Conservation (phyloP, 2,888 invertebrate species). For the Dryadula phaetusa region DNA sequence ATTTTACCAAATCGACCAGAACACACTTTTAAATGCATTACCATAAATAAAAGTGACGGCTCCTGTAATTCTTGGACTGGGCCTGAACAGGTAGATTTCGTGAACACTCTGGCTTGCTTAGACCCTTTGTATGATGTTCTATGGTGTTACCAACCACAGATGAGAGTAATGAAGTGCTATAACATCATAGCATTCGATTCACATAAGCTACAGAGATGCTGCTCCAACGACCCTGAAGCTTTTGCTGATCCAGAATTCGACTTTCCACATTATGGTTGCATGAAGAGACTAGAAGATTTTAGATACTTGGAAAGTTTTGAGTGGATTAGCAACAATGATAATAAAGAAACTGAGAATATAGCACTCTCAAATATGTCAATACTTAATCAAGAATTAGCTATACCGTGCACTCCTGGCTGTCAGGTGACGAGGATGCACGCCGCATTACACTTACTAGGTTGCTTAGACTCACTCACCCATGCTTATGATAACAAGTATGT, state of each 20-base stretch:
- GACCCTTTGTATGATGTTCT: constrained; percentile 97
- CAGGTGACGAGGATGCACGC: constrained; percentile 93
- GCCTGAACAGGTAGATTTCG: constrained; percentile 93
- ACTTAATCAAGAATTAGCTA: constrained; percentile 91
- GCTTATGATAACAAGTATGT: constrained; percentile 88
- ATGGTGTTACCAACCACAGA: constrained; percentile 93
- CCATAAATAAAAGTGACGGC: constrained; percentile 95
- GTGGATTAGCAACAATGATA: constrained; percentile 60
- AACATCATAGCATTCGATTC: constrained; percentile 93
- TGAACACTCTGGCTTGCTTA: constrained; percentile 90
- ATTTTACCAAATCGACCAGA: constrained; percentile 92
- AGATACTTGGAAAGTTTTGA: constrained; percentile 71
- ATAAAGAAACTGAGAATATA: constrained; percentile 59
- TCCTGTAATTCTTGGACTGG: constrained; percentile 93
- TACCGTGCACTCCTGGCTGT: constrained; percentile 89
- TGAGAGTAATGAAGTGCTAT: constrained; percentile 88
- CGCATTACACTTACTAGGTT: constrained; percentile 95
- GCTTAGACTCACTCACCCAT: constrained; percentile 93
- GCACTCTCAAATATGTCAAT: constrained; percentile 84
- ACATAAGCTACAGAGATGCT: constrained; percentile 72
- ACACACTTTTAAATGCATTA: constrained; percentile 92
- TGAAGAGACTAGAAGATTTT: constrained; percentile 75
- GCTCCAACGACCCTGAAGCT: constrained; percentile 62
- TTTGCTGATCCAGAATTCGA: constrained; percentile 60
- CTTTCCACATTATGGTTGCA: constrained; percentile 73